Conservation (phyloP, 2,888 invertebrate species). For the Tethea ocularis region DNA sequence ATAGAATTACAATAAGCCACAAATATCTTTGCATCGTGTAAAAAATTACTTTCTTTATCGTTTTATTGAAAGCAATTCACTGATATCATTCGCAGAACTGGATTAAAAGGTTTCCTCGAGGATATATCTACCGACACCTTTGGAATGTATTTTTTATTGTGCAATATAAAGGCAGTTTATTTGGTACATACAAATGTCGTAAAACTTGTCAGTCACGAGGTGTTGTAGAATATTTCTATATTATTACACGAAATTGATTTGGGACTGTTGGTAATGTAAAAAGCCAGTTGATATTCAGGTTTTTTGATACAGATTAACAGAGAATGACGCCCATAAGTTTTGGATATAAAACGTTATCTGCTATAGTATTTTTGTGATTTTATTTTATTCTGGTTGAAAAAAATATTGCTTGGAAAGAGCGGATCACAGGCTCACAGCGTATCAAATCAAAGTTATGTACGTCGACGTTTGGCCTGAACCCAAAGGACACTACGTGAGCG, state of each 20-base stretch:
- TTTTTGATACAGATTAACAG: not conserved
- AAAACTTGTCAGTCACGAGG: constrained; percentile 1
- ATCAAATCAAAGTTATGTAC: constrained; percentile 55
- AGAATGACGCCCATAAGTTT: not conserved
- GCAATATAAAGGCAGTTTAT: constrained; percentile 1
- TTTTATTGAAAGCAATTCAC: not conserved
- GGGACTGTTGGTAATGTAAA: constrained; percentile 6
- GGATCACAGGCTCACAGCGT: constrained; percentile 24
- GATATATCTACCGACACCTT: constrained; percentile 4
- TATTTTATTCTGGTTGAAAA: constrained; percentile 12
- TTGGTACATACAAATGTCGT: not conserved
- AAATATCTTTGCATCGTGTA: not conserved
- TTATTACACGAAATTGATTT: not conserved
- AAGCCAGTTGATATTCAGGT: constrained; percentile 21
- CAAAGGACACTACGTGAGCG: constrained; percentile 68
- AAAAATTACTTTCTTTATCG: not conserved
- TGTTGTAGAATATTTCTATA: not conserved
- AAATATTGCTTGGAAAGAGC: constrained; percentile 30
- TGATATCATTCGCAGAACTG: not conserved
- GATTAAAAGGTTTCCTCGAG: constrained; percentile 5
- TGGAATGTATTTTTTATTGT: constrained; percentile 4
- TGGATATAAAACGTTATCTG: not conserved
- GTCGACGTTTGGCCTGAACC: constrained; percentile 58
- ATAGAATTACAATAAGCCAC: not conserved
- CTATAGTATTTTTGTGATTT: not conserved